phyloP scores from a whole-genome alignment of 1,140 invertebrate genomes.

The Bombus superbus region DNA sequence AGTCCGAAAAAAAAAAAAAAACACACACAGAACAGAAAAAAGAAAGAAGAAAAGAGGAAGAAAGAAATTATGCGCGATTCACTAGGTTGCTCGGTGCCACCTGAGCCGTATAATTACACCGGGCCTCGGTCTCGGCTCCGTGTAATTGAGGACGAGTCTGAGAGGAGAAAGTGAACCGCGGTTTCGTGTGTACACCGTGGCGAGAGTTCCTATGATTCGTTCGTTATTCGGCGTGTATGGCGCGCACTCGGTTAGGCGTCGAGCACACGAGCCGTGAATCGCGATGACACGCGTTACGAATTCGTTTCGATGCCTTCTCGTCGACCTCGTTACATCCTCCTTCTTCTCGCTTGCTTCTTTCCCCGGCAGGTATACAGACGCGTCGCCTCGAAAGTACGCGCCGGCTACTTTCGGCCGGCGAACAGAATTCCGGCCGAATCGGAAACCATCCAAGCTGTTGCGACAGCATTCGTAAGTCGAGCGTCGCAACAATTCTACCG shows the following conservation, averaged over 20 bases:
- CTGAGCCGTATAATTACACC: conserved; percentile 77
- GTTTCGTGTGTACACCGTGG: conserved; percentile 60
- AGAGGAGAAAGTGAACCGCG: conserved; percentile 74
- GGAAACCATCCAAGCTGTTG: not conserved
- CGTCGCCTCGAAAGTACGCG: not conserved
- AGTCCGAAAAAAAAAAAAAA: not conserved
- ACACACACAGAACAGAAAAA: too few species aligned
- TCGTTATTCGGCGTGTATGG: conserved; percentile 60
- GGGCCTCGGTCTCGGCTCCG: conserved; percentile 69
- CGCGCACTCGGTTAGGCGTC: conserved; percentile 28
- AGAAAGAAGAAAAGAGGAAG: not conserved
- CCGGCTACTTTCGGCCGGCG: not conserved
- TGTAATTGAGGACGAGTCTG: conserved; percentile 75
- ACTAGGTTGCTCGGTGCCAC: conserved; percentile 65
- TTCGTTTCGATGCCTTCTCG: conserved; percentile 34
- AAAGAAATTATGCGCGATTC: conserved; percentile 71
- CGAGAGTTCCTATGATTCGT: conserved; percentile 71
- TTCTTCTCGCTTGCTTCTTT: not conserved
- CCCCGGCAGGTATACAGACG: not conserved
- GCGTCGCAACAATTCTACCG: too few species aligned
- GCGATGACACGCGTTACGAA: conserved; percentile 49
- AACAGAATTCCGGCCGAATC: not conserved
- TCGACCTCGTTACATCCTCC: conserved; percentile 21
- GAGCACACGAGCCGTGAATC: conserved; percentile 49
- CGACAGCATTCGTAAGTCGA: not conserved